phyloP scores from a whole-genome alignment of 2,888 invertebrate species.

The Cheilosia vulpina region DNA sequence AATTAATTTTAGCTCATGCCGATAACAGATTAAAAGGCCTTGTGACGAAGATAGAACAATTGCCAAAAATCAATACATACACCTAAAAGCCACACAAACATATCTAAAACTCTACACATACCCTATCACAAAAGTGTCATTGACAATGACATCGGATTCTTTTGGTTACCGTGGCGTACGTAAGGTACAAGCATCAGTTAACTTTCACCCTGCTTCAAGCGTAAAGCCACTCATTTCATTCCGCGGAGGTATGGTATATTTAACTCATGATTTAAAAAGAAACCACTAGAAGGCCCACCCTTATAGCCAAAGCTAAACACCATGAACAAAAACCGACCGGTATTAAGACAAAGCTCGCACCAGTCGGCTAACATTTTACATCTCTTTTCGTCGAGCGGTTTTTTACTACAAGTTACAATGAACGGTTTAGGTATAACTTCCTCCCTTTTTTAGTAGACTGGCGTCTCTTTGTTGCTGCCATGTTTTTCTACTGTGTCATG shows the following conservation, averaged over 20 bases:
- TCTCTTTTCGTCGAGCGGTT: neutral
- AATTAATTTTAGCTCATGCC: neutral
- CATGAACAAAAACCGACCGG: neutral
- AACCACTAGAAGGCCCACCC: no score
- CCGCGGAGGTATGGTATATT: no score
- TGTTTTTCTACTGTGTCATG: conserved; percentile 19
- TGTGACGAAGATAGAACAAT: no score
- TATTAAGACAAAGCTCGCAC: neutral
- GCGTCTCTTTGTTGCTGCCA: conserved; percentile 6
- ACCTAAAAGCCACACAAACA: neutral
- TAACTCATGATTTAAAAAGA: no score
- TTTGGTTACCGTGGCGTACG: neutral
- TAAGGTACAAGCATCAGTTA: conserved; percentile 18
- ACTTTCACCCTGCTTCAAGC: no score
- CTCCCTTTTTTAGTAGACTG: conserved; percentile 3
- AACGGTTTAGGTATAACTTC: conserved; percentile 2
- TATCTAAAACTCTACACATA: neutral
- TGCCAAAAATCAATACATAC: neutral
- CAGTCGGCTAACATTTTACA: conserved; percentile 13
- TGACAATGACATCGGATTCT: conserved; percentile 45
- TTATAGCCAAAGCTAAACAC: neutral
- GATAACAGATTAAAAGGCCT: neutral
- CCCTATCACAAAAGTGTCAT: conserved; percentile 8
- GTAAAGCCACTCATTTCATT: no score
- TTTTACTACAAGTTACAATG: neutral